phyloP scores from a whole-genome alignment of 2,113 vertebrate species.

The Amphiprion percula region DNA sequence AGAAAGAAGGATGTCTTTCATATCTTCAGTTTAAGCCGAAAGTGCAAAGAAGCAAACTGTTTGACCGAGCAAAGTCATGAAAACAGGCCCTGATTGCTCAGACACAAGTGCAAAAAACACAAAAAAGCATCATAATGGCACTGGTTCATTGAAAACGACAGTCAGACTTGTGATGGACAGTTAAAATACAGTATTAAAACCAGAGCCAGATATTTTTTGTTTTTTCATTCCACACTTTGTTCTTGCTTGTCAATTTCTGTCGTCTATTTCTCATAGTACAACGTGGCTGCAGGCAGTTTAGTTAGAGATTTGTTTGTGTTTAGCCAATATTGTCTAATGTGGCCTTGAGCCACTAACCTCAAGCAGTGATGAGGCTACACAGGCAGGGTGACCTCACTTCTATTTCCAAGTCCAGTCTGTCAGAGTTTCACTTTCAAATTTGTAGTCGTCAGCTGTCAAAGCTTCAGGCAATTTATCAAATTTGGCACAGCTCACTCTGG shows the following conservation, averaged over 20 bases:
- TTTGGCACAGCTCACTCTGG: not conserved
- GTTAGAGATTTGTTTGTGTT: not conserved
- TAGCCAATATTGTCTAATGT: not conserved
- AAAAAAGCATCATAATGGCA: too few species aligned
- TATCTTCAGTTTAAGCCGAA: not conserved
- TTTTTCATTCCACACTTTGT: too few species aligned
- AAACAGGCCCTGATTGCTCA: not conserved
- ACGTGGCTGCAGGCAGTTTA: not conserved
- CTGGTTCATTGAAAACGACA: too few species aligned
- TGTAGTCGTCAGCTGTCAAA: conserved; percentile 8
- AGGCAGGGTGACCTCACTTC: not conserved
- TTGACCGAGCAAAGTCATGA: not conserved
- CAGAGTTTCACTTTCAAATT: conserved; percentile 18
- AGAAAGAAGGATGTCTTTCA: conserved; percentile 1
- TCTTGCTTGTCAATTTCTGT: not conserved
- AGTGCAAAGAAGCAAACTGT: not conserved
- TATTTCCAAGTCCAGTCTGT: too few species aligned
- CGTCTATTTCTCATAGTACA: not conserved
- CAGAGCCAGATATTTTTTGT: too few species aligned
- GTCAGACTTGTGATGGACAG: too few species aligned
- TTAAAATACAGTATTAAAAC: too few species aligned
- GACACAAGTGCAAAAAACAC: not conserved
- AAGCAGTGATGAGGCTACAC: not conserved
- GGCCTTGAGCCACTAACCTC: not conserved
- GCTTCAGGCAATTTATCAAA: not conserved